phyloP scores from a whole-genome alignment of 2,888 invertebrate species.

The Ophioninae sp. region DNA sequence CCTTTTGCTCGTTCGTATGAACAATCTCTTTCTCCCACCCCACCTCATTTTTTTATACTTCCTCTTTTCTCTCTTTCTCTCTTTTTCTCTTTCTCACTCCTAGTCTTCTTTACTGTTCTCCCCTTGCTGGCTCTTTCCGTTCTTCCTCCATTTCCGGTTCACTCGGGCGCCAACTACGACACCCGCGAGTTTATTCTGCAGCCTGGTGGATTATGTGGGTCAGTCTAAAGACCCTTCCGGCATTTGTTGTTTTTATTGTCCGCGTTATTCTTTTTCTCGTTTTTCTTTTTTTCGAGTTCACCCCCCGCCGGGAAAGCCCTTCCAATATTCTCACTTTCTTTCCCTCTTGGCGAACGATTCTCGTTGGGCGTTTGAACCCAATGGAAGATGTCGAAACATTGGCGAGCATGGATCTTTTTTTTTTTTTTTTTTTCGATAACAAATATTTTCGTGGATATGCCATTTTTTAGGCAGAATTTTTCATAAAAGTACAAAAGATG shows the following conservation, averaged over 20 bases:
- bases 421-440: too few species aligned
- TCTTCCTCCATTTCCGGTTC: constrained; percentile 45
- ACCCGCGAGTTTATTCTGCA: constrained; percentile 43
- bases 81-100: neutral
- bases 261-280: neutral
- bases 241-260: constrained; percentile 16
- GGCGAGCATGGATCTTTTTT: too few species aligned
- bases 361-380: too few species aligned
- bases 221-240: constrained; percentile 56
- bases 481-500: too few species aligned
- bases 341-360: too few species aligned
- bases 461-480: too few species aligned
- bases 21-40: constrained; percentile 17
- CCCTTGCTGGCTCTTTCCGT: constrained; percentile 4
- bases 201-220: constrained; percentile 66
- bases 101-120: neutral
- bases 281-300: constrained; percentile 23
- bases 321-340: neutral
- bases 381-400: too few species aligned
- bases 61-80: neutral
- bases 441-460: too few species aligned
- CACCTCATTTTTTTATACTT: too few species aligned
- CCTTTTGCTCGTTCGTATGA: constrained; percentile 41
- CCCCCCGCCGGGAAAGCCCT: neutral
- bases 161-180: constrained; percentile 63